phyloP scores from a whole-genome alignment of 1,140 invertebrate species.

The Hesperophylax magnus region DNA sequence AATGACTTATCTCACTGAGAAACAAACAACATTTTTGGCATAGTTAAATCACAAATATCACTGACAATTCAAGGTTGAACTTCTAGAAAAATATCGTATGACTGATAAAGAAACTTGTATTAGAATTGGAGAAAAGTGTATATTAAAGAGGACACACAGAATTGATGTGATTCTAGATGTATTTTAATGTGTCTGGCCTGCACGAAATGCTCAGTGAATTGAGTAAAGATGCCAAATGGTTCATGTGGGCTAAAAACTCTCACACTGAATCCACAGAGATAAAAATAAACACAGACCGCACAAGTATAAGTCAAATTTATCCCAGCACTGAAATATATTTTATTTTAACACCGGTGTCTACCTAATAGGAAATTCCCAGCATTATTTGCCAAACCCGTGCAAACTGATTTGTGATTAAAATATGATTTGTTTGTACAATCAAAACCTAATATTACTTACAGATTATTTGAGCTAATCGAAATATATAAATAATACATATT shows the following conservation, averaged over 20 bases:
- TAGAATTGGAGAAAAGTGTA: not conserved
- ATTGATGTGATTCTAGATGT: not conserved
- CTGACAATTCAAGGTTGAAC: slow-evolving; percentile 4
- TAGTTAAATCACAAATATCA: not conserved
- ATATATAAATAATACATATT: too few relatives aligned
- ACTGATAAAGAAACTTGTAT: slow-evolving; percentile 4
- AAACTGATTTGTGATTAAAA: too few relatives aligned
- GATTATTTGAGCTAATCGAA: too few relatives aligned
- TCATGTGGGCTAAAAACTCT: not conserved
- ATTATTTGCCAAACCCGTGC: too few relatives aligned
- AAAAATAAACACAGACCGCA: slow-evolving; percentile 40
- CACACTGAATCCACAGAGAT: slow-evolving; percentile 16
- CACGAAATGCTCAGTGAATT: not conserved
- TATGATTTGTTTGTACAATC: not conserved
- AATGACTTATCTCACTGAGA: slow-evolving; percentile 22
- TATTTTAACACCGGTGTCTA: not conserved
- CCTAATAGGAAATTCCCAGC: too few relatives aligned
- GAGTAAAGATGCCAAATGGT: slow-evolving; percentile 32
- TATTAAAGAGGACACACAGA: not conserved
- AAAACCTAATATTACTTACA: not conserved
- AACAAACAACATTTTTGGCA: slow-evolving; percentile 23
- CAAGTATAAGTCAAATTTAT: slow-evolving; percentile 11
- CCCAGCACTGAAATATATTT: slow-evolving; percentile 17
- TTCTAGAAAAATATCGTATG: not conserved
- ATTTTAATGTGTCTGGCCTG: slow-evolving; percentile 27